Evolutionary conservation across 2,113 vertebrate genomes (phyloP).

Genomic region (Meriones unguiculatus): DNA sequence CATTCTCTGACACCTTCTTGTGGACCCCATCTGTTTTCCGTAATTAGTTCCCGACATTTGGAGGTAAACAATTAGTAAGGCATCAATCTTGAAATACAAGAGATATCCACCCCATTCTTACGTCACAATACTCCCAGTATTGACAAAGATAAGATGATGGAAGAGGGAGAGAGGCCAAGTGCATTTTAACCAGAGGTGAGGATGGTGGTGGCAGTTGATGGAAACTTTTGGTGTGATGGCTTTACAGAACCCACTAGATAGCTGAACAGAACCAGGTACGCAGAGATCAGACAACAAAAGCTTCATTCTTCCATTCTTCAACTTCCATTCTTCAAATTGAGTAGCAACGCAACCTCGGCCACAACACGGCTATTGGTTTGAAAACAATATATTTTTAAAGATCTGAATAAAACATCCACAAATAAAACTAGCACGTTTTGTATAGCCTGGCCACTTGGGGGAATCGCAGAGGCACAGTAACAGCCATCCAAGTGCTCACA

Average conservation of each 20-base stretch:
- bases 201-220: neutral
- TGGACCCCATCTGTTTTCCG: neutral
- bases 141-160: slow-evolving; percentile 1
- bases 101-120: neutral
- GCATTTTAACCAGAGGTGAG: neutral
- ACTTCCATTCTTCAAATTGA: slow-evolving; percentile 1
- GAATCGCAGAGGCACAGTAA: neutral
- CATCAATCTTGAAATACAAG: slow-evolving; percentile 36
- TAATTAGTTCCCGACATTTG: slow-evolving; percentile 15
- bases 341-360: neutral
- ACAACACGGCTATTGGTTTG: neutral
- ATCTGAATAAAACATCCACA: neutral
- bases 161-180: neutral
- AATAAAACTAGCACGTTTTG: slow-evolving; percentile 12
- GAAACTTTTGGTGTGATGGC: neutral
- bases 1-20: neutral
- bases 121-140: neutral
- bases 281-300: slow-evolving; percentile 19
- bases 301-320: slow-evolving; percentile 3
- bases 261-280: slow-evolving; percentile 42
- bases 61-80: slow-evolving; percentile 8
- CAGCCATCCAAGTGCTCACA: neutral
- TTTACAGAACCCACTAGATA: slow-evolving; percentile 34
- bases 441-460: neutral
- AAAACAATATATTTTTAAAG: neutral